These are phyloP conservation scores for Prietella phreatophila DNA, from an alignment of 2,113 vertebrate genomes.

Conservation along the genomic window DNA sequence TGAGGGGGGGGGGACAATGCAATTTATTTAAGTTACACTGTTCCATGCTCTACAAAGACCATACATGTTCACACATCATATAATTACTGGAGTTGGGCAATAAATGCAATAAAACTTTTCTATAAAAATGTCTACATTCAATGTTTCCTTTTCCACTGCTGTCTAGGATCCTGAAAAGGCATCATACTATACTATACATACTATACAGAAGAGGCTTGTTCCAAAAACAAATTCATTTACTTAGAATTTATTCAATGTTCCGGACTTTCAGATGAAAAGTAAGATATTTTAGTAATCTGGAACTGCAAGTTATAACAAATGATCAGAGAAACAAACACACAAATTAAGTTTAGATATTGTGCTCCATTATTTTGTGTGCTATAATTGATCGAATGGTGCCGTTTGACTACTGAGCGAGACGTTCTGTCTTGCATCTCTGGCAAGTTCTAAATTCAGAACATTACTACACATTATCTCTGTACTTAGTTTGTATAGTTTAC, in stretches of 20 bases:
- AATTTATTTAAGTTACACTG: neutral
- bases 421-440: neutral
- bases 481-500: neutral
- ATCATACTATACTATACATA: neutral
- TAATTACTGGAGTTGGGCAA: neutral
- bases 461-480: neutral
- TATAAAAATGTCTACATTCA: neutral
- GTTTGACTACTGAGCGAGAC: neutral
- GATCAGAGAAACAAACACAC: neutral
- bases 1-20: neutral
- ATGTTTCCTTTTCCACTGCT: neutral
- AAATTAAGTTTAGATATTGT: neutral
- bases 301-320: conserved; percentile 51
- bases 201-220: conserved; percentile 40
- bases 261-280: conserved; percentile 55
- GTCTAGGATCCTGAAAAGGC: neutral
- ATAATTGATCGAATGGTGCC: neutral
- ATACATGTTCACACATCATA: neutral
- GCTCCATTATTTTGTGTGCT: conserved; percentile 12
- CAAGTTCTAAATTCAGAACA: neutral
- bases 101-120: conserved; percentile 12
- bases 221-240: conserved; percentile 73
- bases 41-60: neutral
- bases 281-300: conserved; percentile 45
- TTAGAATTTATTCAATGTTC: conserved; percentile 34